Evolutionary conservation across 2,888 invertebrate genomes (phyloP).

Genomic region (Cephus pygmeus): DNA sequence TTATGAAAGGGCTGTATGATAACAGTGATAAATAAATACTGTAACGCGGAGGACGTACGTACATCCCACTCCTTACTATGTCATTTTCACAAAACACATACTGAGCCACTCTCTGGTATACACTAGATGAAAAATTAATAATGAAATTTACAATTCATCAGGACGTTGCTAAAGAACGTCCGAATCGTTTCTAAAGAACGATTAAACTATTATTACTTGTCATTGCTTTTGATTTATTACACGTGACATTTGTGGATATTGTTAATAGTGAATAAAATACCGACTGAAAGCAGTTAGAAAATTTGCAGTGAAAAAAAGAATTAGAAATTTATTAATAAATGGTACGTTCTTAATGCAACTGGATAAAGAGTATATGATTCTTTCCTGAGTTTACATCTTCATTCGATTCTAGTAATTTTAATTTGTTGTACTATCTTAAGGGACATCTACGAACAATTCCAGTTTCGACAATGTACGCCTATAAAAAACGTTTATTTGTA

Average conservation of each 20-base stretch:
- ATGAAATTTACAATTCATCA: neutral
- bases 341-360: neutral
- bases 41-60: slow-evolving; percentile 44
- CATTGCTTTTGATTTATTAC: neutral
- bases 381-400: neutral
- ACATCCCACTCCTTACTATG: neutral
- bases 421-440: neutral
- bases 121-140: too few species aligned
- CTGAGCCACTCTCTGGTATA: neutral
- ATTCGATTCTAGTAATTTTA: neutral
- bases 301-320: neutral
- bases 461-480: slow-evolving; percentile 8
- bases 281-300: neutral
- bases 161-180: neutral
- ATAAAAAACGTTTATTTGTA: slow-evolving; percentile 38
- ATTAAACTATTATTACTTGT: neutral
- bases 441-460: neutral
- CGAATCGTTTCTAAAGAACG: neutral
- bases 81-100: neutral
- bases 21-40: slow-evolving; percentile 62
- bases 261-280: neutral
- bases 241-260: neutral
- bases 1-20: slow-evolving; percentile 60
- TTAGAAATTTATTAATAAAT: neutral
- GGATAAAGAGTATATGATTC: neutral